Evolutionary conservation across 2,113 vertebrate species (phyloP).

Genomic region (Calidris pugnax): DNA sequence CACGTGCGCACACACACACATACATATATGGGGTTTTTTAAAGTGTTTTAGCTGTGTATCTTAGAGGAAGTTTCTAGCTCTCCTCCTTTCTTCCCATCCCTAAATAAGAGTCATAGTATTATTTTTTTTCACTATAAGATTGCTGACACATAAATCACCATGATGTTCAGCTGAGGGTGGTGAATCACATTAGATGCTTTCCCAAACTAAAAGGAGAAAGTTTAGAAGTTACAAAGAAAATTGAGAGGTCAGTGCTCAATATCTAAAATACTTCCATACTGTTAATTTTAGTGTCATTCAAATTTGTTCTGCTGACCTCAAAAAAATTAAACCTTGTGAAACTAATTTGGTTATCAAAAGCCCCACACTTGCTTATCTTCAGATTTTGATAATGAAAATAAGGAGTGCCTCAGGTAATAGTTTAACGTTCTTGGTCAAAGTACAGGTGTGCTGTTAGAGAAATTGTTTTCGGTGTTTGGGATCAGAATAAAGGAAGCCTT

Average conservation of each 20-base stretch:
- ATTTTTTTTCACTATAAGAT: background rate
- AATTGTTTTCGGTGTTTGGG: background rate
- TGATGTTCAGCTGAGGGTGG: background rate
- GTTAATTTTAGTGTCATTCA: background rate
- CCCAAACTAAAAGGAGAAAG: background rate
- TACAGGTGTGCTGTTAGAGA: constrained; percentile 37
- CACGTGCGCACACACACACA: too few relatives aligned
- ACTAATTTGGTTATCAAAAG: constrained; percentile 17
- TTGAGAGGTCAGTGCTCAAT: background rate
- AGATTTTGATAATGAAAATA: constrained; percentile 35
- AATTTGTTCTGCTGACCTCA: background rate
- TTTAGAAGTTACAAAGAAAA: background rate
- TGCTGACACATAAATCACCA: background rate
- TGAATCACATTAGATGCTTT: background rate
- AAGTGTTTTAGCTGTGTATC: background rate
- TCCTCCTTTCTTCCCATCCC: background rate
- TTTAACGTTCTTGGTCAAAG: constrained; percentile 65
- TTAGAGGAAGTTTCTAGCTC: background rate
- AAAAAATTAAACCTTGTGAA: background rate
- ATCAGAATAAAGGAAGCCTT: constrained; percentile 35
- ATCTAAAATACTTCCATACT: background rate
- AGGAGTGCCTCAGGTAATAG: constrained; percentile 35
- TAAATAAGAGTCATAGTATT: background rate
- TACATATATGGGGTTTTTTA: background rate
- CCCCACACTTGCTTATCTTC: constrained; percentile 38